These are phyloP conservation scores for Asobara japonica DNA, from an alignment of 1,140 invertebrate species.

Conservation along the genomic window DNA sequence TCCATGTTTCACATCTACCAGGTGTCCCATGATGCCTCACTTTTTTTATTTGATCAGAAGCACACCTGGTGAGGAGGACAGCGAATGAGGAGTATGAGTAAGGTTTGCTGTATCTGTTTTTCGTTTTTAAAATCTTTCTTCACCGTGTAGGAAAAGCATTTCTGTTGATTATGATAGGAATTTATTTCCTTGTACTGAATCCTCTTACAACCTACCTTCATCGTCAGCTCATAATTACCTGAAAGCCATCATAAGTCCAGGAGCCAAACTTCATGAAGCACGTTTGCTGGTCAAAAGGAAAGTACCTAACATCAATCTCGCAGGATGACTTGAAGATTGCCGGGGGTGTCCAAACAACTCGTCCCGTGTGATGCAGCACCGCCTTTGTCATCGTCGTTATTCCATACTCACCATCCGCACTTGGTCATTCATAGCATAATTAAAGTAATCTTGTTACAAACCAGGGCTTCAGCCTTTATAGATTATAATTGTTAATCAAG, in stretches of 20 bases:
- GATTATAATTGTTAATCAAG: conserved; percentile 16
- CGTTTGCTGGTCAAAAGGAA: conserved; percentile 97
- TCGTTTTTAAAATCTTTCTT: neutral
- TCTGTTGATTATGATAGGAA: too few relatives aligned
- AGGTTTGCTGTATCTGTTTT: too few relatives aligned
- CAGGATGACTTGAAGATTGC: conserved; percentile 99
- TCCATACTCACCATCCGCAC: conserved; percentile 97
- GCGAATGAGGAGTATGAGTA: too few relatives aligned
- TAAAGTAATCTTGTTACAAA: conserved; percentile 19
- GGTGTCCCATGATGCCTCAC: too few relatives aligned
- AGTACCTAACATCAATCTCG: conserved; percentile 95
- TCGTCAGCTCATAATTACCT: conserved; percentile 69
- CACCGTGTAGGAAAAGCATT: neutral
- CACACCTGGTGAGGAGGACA: too few relatives aligned
- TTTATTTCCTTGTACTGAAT: too few relatives aligned
- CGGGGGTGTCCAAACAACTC: conserved; percentile 90
- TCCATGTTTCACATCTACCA: too few relatives aligned
- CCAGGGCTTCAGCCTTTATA: neutral
- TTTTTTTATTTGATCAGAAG: too few relatives aligned
- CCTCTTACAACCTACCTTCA: too few relatives aligned
- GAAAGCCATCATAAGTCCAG: conserved; percentile 97
- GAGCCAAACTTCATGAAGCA: conserved; percentile 97
- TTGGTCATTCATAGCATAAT: conserved; percentile 52
- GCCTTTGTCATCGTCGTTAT: conserved; percentile 98
- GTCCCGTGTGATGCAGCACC: conserved; percentile 88